These are phyloP conservation scores for Cololabis saira DNA, from an alignment of 2,113 vertebrate genomes.

Conservation along the genomic window DNA sequence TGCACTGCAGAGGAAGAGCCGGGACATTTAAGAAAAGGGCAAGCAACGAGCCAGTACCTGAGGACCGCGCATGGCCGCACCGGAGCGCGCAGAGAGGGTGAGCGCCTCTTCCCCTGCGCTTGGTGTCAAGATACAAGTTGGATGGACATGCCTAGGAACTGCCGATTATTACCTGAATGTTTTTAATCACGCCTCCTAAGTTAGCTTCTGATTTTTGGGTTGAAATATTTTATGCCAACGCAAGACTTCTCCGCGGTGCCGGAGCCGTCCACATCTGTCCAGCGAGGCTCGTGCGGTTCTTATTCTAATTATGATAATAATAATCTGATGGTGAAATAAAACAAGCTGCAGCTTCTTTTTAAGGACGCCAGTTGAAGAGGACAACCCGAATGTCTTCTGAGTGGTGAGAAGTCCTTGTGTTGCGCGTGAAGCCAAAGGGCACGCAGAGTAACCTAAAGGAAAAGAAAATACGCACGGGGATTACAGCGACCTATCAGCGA, in stretches of 20 bases:
- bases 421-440: background rate
- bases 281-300: slow-evolving; percentile 18
- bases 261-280: slow-evolving; percentile 13
- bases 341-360: slow-evolving; percentile 3
- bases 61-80: slow-evolving; percentile 30
- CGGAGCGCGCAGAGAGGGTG: slow-evolving; percentile 41
- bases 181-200: background rate
- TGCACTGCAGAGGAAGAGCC: slow-evolving; percentile 18
- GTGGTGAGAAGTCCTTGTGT: slow-evolving; percentile 5
- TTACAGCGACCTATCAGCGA: slow-evolving; percentile 15
- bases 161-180: slow-evolving; percentile 14
- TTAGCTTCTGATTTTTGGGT: slow-evolving; percentile 4
- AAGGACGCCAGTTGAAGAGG: slow-evolving; percentile 16
- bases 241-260: background rate
- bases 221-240: background rate
- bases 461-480: slow-evolving; percentile 29
- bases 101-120: slow-evolving; percentile 44
- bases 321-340: no score
- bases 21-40: slow-evolving; percentile 8
- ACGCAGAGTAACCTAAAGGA: slow-evolving; percentile 30
- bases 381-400: slow-evolving; percentile 18
- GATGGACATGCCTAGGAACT: slow-evolving; percentile 25
- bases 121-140: slow-evolving; percentile 48
- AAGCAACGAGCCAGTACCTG: slow-evolving; percentile 31
- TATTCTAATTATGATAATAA: background rate